Percentiles rank a stretch among this genome's conserved stretches.
Conservation (phyloP, 2,113 vertebrate species). For the Oreotrochilus melanogaster region DNA sequence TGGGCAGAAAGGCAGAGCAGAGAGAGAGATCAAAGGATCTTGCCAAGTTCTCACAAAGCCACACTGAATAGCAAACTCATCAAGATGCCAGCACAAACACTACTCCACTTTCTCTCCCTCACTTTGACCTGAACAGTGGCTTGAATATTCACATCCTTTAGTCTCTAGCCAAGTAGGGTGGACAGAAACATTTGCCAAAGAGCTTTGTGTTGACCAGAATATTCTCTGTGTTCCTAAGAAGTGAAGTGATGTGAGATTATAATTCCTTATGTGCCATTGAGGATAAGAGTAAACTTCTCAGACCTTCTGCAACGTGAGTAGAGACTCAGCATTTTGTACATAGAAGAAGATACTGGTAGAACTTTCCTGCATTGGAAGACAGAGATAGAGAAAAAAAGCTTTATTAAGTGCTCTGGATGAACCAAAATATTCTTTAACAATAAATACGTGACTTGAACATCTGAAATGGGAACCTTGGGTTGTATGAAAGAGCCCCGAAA, state of each 20-base stretch:
- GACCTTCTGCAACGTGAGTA: not conserved
- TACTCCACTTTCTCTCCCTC: not conserved
- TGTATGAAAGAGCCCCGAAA: not conserved
- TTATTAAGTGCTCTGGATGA: not conserved
- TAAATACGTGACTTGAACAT: not conserved
- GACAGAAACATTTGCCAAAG: not conserved
- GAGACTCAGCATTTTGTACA: not conserved
- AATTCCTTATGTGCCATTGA: not conserved
- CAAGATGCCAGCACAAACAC: not conserved
- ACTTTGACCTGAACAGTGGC: not conserved
- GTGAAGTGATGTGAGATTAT: accelerated
- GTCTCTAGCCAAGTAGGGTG: not conserved
- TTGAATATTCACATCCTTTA: not conserved
- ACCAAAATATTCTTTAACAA: not conserved
- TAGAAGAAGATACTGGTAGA: not conserved
- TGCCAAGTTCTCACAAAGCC: not conserved
- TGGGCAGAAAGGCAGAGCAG: not conserved
- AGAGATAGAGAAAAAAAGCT: not conserved
- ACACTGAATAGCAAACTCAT: accelerated
- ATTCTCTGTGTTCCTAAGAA: accelerated
- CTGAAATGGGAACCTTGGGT: not conserved
- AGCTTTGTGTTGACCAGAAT: not conserved
- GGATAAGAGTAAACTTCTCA: not conserved
- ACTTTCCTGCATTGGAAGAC: not conserved
- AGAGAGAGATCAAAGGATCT: not conserved